Evolutionary conservation across 2,888 invertebrate species (phyloP).

Genomic region (Synanthedon myopaeformis): DNA sequence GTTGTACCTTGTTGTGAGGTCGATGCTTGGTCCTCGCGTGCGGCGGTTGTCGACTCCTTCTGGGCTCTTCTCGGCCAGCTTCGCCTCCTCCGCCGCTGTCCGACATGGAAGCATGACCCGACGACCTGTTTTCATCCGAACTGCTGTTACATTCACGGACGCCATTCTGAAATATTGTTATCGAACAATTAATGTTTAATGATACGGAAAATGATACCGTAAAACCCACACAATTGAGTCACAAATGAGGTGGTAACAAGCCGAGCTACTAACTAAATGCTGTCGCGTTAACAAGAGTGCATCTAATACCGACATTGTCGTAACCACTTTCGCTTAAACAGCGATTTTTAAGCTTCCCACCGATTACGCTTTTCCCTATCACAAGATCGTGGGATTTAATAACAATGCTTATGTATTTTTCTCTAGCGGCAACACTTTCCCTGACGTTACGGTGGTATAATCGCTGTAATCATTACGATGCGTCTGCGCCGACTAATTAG

Average conservation of each 20-base stretch:
- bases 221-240: not conserved
- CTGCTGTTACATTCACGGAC: constrained; percentile 84
- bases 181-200: too few relatives aligned
- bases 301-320: constrained; percentile 29
- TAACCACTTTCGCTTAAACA: constrained; percentile 50
- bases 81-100: constrained; percentile 80
- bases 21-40: constrained; percentile 75
- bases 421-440: constrained; percentile 50
- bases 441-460: constrained; percentile 38
- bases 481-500: constrained; percentile 14
- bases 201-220: too few relatives aligned
- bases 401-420: constrained; percentile 56
- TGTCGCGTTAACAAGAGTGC: constrained; percentile 2
- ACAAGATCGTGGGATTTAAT: constrained; percentile 59
- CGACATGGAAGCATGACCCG: constrained; percentile 95
- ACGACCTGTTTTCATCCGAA: constrained; percentile 91
- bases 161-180: constrained; percentile 52
- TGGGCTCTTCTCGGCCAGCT: constrained; percentile 55
- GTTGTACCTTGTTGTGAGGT: constrained; percentile 66
- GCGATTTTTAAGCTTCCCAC: constrained; percentile 49
- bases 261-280: not conserved
- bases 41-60: constrained; percentile 74
- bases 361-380: constrained; percentile 62
- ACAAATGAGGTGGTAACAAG: not conserved
- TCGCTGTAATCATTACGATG: constrained; percentile 32